These are phyloP conservation scores for Atethmia centrago DNA, from an alignment of 2,888 invertebrate genomes.

Conservation along the genomic window DNA sequence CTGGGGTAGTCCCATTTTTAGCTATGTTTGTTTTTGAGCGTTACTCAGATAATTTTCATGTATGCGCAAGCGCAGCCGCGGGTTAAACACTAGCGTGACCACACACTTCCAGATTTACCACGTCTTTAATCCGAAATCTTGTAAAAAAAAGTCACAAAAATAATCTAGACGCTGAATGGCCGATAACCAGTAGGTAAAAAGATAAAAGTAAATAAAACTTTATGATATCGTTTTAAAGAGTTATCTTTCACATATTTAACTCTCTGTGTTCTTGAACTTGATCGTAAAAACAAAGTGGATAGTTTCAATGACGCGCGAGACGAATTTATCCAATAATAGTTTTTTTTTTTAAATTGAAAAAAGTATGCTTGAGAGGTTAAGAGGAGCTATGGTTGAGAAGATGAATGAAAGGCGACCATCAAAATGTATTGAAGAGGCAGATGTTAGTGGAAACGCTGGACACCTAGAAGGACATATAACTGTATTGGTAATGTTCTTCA, in stretches of 20 bases:
- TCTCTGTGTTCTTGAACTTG: slow-evolving; percentile 74
- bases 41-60: not conserved
- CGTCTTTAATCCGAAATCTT: slow-evolving; percentile 33
- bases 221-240: slow-evolving; percentile 31
- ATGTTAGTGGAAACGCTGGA: not conserved
- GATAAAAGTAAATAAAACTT: slow-evolving; percentile 66
- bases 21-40: not conserved
- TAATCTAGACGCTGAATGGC: slow-evolving; percentile 43
- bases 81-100: not conserved
- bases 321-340: slow-evolving; percentile 47
- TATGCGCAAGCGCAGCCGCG: not conserved
- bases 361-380: no score
- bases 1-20: not conserved
- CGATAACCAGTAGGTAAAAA: slow-evolving; percentile 62
- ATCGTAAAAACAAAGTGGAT: slow-evolving; percentile 71
- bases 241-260: slow-evolving; percentile 67
- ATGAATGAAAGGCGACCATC: not conserved
- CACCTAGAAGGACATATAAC: not conserved
- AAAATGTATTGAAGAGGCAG: not conserved
- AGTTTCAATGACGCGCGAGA: slow-evolving; percentile 75
- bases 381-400: no score
- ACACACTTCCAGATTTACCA: slow-evolving; percentile 10
- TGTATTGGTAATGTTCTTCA: not conserved
- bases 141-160: slow-evolving; percentile 20
- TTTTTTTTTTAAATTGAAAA: no score